A percentile compares a stretch with the other conserved stretches of the same genome.
These are phyloP conservation scores for Chrysopa pallens DNA, from an alignment of 1,140 invertebrate species.

Conservation along the genomic window DNA sequence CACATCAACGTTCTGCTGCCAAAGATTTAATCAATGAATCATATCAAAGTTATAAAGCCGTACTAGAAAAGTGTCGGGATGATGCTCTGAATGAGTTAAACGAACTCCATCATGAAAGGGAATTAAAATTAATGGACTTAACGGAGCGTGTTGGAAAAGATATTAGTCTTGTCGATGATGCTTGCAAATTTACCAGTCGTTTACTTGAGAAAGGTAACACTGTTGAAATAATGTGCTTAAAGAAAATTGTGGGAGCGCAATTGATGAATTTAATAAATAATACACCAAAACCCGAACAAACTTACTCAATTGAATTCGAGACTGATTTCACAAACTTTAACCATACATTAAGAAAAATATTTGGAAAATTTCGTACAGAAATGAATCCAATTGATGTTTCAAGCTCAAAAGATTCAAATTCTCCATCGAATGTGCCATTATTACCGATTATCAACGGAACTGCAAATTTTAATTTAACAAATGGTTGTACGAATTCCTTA, in stretches of 20 bases:
- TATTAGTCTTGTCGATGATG: slow-evolving; percentile 44
- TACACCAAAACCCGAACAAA: slow-evolving; percentile 57
- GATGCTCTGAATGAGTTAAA: slow-evolving; percentile 57
- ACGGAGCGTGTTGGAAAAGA: slow-evolving; percentile 52
- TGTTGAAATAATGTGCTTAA: slow-evolving; percentile 63
- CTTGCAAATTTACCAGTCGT: slow-evolving; percentile 61
- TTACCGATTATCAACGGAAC: slow-evolving; percentile 12
- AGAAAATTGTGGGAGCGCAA: slow-evolving; percentile 55
- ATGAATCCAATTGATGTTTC: slow-evolving; percentile 17
- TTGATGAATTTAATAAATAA: slow-evolving; percentile 59
- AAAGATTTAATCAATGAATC: slow-evolving; percentile 69
- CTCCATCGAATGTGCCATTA: slow-evolving; percentile 5
- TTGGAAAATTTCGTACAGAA: slow-evolving; percentile 52
- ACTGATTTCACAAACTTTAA: slow-evolving; percentile 66
- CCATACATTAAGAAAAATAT: slow-evolving; percentile 37
- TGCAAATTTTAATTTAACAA: slow-evolving; percentile 11
- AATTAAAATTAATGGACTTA: slow-evolving; percentile 62
- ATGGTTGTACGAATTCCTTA: slow-evolving; percentile 31
- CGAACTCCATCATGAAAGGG: slow-evolving; percentile 61
- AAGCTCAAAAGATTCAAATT: slow-evolving; percentile 8
- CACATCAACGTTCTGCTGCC: slow-evolving; percentile 71
- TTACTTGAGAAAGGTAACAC: slow-evolving; percentile 65
- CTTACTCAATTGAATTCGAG: slow-evolving; percentile 64
- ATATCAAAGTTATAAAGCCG: slow-evolving; percentile 63
- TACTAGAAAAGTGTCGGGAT: slow-evolving; percentile 62